Percentiles rank a stretch among this genome's conserved stretches.
Conservation (phyloP, 2,888 invertebrate genomes). For the Lordiphosa andalusiaca region DNA sequence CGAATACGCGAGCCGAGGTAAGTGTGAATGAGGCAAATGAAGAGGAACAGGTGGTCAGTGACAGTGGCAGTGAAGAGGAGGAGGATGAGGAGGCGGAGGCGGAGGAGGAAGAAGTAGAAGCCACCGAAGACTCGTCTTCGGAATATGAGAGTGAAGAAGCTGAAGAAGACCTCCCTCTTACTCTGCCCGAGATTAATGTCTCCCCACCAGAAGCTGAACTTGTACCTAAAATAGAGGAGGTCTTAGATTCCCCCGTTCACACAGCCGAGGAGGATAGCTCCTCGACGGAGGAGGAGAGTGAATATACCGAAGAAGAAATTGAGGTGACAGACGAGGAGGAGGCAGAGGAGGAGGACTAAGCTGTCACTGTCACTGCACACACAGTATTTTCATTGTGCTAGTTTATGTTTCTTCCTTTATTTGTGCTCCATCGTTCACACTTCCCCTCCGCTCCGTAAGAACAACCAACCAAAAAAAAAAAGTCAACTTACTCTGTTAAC, state of each 20-base stretch:
- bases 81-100: constrained; percentile 22
- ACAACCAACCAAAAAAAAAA: constrained; percentile 26
- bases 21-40: constrained; percentile 81
- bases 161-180: not conserved
- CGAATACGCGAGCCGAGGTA: constrained; percentile 89
- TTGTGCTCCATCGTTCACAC: constrained; percentile 77
- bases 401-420: constrained; percentile 71
- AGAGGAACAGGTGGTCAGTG: constrained; percentile 58
- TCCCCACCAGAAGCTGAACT: constrained; percentile 43
- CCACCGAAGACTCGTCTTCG: constrained; percentile 5
- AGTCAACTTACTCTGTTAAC: constrained; percentile 52
- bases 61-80: constrained; percentile 38
- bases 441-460: constrained; percentile 68
- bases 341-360: not conserved
- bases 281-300: constrained; percentile 13
- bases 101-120: constrained; percentile 16
- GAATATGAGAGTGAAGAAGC: constrained; percentile 13
- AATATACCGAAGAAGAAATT: constrained; percentile 43
- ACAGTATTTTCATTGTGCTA: constrained; percentile 37
- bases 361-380: constrained; percentile 39
- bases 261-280: constrained; percentile 17
- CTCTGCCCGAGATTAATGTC: constrained; percentile 49
- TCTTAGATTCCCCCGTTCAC: constrained; percentile 24
- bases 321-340: constrained; percentile 32
- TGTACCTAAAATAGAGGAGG: constrained; percentile 32